Conservation (phyloP, 2,888 invertebrate genomes). For the Cheilosia scutellata region DNA sequence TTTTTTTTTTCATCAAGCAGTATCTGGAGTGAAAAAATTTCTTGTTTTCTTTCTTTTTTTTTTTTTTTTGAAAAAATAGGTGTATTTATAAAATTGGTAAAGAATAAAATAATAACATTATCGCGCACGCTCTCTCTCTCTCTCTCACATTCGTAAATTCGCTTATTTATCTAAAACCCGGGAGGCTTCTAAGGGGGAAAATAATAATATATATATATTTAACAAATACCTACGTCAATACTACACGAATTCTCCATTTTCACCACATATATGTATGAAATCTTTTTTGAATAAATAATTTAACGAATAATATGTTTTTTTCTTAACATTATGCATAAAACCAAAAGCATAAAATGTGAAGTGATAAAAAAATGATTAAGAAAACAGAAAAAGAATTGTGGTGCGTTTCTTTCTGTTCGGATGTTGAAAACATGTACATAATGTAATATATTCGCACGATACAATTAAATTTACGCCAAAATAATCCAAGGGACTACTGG, state of each 20-base stretch:
- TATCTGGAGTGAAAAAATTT: conserved; percentile 42
- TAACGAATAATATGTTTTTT: conserved; percentile 71
- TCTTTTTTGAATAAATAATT: conserved; percentile 72
- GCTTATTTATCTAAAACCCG: conserved; percentile 72
- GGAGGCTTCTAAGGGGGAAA: conserved; percentile 54
- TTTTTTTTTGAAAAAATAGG: conserved; percentile 54
- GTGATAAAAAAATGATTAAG: conserved; percentile 25
- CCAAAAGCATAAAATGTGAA: conserved; percentile 49
- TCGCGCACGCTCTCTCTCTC: conserved; percentile 50
- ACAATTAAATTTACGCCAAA: conserved; percentile 48
- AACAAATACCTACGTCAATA: conserved; percentile 73
- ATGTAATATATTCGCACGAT: conserved; percentile 18
- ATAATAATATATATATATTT: conserved; percentile 57
- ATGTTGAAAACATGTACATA: conserved; percentile 15
- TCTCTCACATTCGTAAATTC: conserved; percentile 66
- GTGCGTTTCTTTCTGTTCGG: conserved; percentile 20
- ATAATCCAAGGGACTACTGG: conserved; percentile 14
- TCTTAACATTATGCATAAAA: conserved; percentile 62
- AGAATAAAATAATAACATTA: conserved; percentile 71
- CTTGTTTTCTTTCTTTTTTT: conserved; percentile 35
- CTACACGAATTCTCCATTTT: conserved; percentile 52
- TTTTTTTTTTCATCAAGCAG: conserved; percentile 51
- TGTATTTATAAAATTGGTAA: conserved; percentile 67
- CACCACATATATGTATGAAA: conserved; percentile 46
- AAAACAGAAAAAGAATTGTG: conserved; percentile 26